Evolutionary conservation across 2,113 vertebrate species (phyloP).

Genomic region (Cynoglossus semilaevis): DNA sequence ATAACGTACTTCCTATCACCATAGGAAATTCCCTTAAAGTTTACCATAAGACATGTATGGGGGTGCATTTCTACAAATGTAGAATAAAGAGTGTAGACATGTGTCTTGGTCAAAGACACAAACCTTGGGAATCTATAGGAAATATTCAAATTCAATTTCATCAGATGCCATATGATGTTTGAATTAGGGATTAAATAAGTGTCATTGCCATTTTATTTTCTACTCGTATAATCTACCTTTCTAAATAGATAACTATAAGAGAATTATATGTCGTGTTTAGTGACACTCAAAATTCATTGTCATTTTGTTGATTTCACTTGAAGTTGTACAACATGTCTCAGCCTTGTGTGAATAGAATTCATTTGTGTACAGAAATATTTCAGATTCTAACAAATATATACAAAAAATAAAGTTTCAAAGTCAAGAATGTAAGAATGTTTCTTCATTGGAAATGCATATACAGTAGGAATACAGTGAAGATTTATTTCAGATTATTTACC

Average conservation of each 20-base stretch:
- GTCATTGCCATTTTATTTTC: constrained; percentile 81
- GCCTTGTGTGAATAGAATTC: constrained; percentile 72
- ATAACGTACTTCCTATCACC: constrained; percentile 15
- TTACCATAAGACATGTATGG: constrained; percentile 39
- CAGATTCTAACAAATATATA: too few species aligned
- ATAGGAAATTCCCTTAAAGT: constrained; percentile 47
- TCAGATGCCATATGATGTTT: constrained; percentile 81
- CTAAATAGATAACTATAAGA: constrained; percentile 31
- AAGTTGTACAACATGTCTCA: constrained; percentile 58
- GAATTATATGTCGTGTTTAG: constrained; percentile 15
- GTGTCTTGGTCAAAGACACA: constrained; percentile 27
- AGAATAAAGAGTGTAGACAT: constrained; percentile 26
- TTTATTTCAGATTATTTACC: too few species aligned
- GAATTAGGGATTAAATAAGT: constrained; percentile 66
- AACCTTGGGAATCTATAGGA: constrained; percentile 56
- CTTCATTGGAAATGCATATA: too few species aligned
- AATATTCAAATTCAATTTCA: constrained; percentile 66
- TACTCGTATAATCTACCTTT: constrained; percentile 35
- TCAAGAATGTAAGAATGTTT: too few species aligned
- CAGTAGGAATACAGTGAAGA: too few species aligned
- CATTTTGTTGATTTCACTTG: constrained; percentile 68
- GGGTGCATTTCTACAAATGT: constrained; percentile 55
- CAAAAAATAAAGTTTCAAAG: too few species aligned
- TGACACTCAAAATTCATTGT: constrained; percentile 43
- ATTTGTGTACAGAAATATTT: constrained; percentile 17